Base-by-base conservation (phyloP, 2,113 vertebrate species). In the Himantopus leucocephalus region DNA sequence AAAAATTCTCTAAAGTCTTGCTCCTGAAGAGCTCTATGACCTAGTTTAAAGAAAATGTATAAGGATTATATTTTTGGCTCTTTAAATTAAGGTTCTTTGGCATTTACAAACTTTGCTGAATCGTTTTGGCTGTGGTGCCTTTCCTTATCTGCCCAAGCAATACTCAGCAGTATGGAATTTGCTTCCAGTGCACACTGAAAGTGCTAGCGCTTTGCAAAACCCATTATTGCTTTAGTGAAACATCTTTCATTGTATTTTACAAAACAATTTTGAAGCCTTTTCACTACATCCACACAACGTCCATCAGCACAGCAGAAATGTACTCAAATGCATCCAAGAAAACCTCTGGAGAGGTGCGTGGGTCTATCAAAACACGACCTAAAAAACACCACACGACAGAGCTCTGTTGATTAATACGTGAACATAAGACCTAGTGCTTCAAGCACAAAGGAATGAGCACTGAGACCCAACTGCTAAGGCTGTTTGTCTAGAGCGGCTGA, bases 101-200 rank as follows among this genome's bases (percentile, higher is more conserved):
- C 89, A 91, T 85, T 94, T 89, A 70, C 48, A 95, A 90, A 94
- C 84, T 94, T 97, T 94, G 92, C 95, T 97, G 96, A 97, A 95
- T 92, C 6, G 77, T 82, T 95, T 96, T 97, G 97, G 95, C 96
- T 89, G 70, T 23, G 29, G 76, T 66, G 91, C 53, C 77, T 94
- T 85, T 94, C 77, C 91, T 97, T 97, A 97, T 97, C 96, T 97
- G 95, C 95, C 97, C 86, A 94, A 95, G 91, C 58, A 97, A 97
- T 97, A 97, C 77, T 97, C 95, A 97, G 77, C 91, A 85, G 86
- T 79, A 85, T 91, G 96, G 97, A 97, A 97, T 97, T 96, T 92
- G 89, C 86, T 97, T 91, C 92, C 53, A 96, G 58, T 45, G 70
- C 83, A 92, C 1, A 12, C 64, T 66, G 81, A 48, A 85, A 94